Evolutionary conservation across 2,113 vertebrate species (phyloP).

Genomic region (Grammomys surdaster): DNA sequence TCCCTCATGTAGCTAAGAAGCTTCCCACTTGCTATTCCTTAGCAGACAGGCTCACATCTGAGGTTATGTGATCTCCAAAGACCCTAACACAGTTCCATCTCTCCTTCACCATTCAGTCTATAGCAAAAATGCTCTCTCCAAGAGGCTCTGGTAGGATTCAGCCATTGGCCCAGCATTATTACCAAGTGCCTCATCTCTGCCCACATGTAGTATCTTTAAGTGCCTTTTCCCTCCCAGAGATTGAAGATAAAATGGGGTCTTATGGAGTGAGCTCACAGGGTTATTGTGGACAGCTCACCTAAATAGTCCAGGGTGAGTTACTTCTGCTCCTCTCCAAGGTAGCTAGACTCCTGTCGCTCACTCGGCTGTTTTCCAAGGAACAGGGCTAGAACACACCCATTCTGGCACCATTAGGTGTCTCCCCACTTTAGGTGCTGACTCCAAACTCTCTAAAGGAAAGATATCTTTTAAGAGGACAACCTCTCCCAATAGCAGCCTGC

Average conservation of each 20-base stretch:
- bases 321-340: background rate
- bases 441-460: background rate
- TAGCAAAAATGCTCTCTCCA: background rate
- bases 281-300: background rate
- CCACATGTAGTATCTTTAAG: background rate
- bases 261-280: accelerated
- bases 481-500: background rate
- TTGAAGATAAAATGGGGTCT: background rate
- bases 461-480: background rate
- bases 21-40: background rate
- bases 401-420: background rate
- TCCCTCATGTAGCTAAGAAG: background rate
- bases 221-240: background rate
- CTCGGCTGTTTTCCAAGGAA: background rate
- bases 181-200: background rate
- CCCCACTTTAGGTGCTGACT: background rate
- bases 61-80: background rate
- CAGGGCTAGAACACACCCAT: background rate
- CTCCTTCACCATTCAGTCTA: background rate
- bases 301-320: background rate
- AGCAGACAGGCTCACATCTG: background rate
- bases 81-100: background rate
- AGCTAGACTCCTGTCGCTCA: background rate
- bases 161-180: background rate
- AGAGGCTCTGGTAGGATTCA: background rate